These are phyloP conservation scores for Drosophila seguyi DNA, from an alignment of 1,140 invertebrate species.

Conservation along the genomic window DNA sequence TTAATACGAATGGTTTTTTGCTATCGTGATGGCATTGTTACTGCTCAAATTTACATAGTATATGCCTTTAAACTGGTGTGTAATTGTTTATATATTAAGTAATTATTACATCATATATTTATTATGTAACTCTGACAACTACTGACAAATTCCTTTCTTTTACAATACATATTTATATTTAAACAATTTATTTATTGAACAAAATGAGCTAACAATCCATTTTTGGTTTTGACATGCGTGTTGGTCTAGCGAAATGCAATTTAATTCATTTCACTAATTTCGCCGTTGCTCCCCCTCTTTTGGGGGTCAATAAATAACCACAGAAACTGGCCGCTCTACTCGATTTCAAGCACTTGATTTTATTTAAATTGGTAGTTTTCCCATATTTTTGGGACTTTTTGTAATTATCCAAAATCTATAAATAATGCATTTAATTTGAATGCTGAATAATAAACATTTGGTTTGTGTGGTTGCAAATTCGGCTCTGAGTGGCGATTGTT, in stretches of 20 bases:
- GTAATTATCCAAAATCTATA: conserved; percentile 74
- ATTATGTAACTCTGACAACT: not conserved
- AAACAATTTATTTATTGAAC: conserved; percentile 2
- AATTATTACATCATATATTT: not conserved
- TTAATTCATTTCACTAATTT: conserved; percentile 71
- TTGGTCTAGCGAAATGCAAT: conserved; percentile 57
- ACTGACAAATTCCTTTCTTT: not conserved
- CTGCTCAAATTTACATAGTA: conserved; percentile 16
- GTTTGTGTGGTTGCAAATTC: conserved; percentile 64
- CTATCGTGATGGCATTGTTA: conserved; percentile 29
- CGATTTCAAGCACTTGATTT: conserved; percentile 58
- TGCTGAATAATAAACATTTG: conserved; percentile 81
- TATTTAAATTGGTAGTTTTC: conserved; percentile 53
- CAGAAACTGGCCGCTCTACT: conserved; percentile 36
- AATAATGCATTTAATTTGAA: conserved; percentile 78
- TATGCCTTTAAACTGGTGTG: not conserved
- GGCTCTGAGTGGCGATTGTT: conserved; percentile 41
- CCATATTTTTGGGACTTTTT: conserved; percentile 39
- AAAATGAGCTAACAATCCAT: conserved; percentile 24
- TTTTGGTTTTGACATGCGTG: conserved; percentile 37
- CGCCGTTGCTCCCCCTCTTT: conserved; percentile 3
- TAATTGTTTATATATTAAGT: conserved; percentile 2
- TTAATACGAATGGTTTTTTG: conserved; percentile 26
- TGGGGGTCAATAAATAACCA: conserved; percentile 11
- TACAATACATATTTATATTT: not conserved